A percentile compares a stretch with the other conserved stretches of the same genome.
Conservation (phyloP, 1,140 invertebrate species). For the Meteorus sp. region DNA sequence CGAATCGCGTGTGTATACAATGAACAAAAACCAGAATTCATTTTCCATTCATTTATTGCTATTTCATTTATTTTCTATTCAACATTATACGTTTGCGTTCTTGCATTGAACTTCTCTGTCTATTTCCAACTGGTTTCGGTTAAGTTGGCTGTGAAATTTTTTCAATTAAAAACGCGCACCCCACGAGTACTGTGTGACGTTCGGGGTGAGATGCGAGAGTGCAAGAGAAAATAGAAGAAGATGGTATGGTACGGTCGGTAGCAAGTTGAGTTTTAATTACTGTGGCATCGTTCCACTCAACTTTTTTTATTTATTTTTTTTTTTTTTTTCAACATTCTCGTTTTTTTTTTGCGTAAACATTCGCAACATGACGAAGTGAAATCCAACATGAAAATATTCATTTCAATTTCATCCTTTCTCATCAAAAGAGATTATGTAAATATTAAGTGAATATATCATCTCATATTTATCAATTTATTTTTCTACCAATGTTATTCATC, state of each 20-base stretch:
- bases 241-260: not conserved
- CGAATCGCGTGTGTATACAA: too few relatives aligned
- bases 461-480: too few relatives aligned
- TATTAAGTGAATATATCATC: too few relatives aligned
- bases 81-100: too few relatives aligned
- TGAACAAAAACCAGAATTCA: too few relatives aligned
- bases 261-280: constrained; percentile 46
- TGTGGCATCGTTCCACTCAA: constrained; percentile 45
- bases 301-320: too few relatives aligned
- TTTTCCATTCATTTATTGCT: not conserved
- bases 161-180: constrained; percentile 54
- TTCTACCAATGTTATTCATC: too few relatives aligned
- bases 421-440: not conserved
- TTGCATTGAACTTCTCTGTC: too few relatives aligned
- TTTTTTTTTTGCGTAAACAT: too few relatives aligned
- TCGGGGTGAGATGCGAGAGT: not conserved
- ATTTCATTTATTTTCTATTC: not conserved
- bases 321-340: too few relatives aligned
- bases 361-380: too few relatives aligned
- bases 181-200: too few relatives aligned
- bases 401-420: not conserved
- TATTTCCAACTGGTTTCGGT: not conserved
- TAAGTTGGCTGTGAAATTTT: constrained; percentile 48
- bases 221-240: constrained; percentile 1
- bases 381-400: not conserved